These are phyloP conservation scores for Rhinichthys klamathensis DNA, from an alignment of 2,113 vertebrate genomes.

Conservation along the genomic window DNA sequence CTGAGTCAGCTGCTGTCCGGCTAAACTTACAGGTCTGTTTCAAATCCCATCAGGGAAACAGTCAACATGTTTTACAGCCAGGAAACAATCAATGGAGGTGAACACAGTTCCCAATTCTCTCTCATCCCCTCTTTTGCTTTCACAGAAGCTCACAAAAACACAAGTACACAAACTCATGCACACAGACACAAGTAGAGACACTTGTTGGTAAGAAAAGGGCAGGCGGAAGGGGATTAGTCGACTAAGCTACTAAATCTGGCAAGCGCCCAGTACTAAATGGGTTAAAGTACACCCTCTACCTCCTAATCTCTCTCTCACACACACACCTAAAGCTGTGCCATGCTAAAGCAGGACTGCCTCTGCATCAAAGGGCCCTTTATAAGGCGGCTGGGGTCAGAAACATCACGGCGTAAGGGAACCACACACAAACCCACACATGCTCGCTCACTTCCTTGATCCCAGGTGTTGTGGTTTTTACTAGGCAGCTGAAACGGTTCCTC, in stretches of 20 bases:
- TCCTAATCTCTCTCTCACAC: conserved; percentile 18
- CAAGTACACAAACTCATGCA: conserved; percentile 14
- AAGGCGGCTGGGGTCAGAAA: conserved; percentile 42
- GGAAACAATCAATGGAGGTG: conserved; percentile 53
- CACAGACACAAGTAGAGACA: conserved; percentile 27
- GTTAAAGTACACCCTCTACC: conserved; percentile 69
- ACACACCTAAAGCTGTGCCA: conserved; percentile 35
- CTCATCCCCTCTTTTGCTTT: neutral
- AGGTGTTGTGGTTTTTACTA: conserved; percentile 53
- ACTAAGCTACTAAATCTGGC: conserved; percentile 75
- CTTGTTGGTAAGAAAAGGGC: conserved; percentile 59
- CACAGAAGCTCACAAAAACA: neutral
- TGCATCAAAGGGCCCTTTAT: conserved; percentile 50
- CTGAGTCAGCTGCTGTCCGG: conserved; percentile 35
- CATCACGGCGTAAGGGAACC: conserved; percentile 28
- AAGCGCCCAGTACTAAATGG: conserved; percentile 74
- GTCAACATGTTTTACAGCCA: conserved; percentile 29
- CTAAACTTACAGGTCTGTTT: conserved; percentile 29
- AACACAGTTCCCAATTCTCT: conserved; percentile 54
- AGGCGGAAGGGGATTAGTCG: conserved; percentile 72
- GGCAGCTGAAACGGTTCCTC: conserved; percentile 41
- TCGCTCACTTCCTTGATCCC: conserved; percentile 45
- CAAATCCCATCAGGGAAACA: conserved; percentile 30
- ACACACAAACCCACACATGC: conserved; percentile 25
- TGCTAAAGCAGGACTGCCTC: conserved; percentile 39